Evolutionary conservation across 1,140 invertebrate species (phyloP), one percentile per base, ranked within the genome.

Genomic region (Aphidius ervi): DNA sequence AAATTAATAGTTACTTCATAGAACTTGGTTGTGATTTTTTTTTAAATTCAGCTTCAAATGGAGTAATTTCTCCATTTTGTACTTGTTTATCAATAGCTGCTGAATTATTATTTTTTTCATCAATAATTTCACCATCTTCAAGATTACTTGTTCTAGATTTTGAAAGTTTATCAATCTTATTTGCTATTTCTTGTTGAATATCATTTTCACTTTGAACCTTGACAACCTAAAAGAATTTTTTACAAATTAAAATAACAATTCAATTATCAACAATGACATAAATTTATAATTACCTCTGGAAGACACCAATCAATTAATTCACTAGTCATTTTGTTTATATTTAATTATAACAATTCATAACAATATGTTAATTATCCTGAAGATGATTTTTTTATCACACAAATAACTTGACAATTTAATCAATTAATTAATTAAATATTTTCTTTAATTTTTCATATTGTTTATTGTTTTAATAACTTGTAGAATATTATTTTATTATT

Each of bases 1-100:
- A 16, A 68, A 56, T 67, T 66, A 56, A 57, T 66, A 66, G 5
- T 47, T 31, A 37, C 20, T 58, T 54, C 16, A 54, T 54, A 42
- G 4, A 16, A n/a, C 3, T 54, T 2, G 37, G 20, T 3, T 41
- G 52, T 16, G 10, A 40, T 42, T 57, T 57, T 37, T 62, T 62
- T 23, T 57, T 56, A 5, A 23, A 56, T 5, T 50, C 60, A 9
- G 47, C 54, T 31, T 62, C 55, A 40, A 62, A 62, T 4, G 60
- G 55, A 10, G 60, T 57, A 6, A 62, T 57, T 45, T 62, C 55
- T 10, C 48, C 55, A 9, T 41, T 45, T 52, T 62, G 39, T 31
- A 57, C 54, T 8, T 42, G 46, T 50, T 41, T 43, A 43, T 56
- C 45, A 23, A 62, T n/a, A 45, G 31, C 10, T 31, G 48, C 31